Base-by-base conservation (phyloP, 2,797 vertebrate species). In the Mus minutoides region DNA sequence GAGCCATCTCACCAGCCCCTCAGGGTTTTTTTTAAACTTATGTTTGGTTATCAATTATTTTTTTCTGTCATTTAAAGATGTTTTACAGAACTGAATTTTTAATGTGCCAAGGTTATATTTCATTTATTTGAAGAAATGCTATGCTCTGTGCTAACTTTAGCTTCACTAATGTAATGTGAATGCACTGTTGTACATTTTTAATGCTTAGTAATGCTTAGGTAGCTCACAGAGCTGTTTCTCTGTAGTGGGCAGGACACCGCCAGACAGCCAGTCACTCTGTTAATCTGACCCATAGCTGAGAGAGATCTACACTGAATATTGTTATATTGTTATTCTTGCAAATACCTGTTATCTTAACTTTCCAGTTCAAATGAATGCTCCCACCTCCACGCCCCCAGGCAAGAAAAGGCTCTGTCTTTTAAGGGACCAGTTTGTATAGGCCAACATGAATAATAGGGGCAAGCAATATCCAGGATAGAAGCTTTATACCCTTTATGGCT, bases 91-190 rank as follows among this genome's bases (percentile, higher is more conserved):
- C 31, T 80, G 91, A 92, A 73, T 76, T 95, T 91, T 94, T 92
- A 90, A 60, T 40, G 22, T 86, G 73, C 24, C 52, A 83, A 62
- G 26, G 6, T 82, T 96, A 5, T 64, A 49, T 92, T 83, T 95
- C 90, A 79, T 75, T 91, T 87, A 73, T 90, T 87, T 94, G 92
- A 92, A 92, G 71, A 92, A 91, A 78, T 96, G 54, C 43, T 37
- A 5, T 77, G 8, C 29, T 95, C 78, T 19, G 5, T 94, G 46
- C 46, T 78, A 82, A 60, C 67, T 94, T 91, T 40, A 83, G 22
- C 62, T 14, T 92, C 6, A 24, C 73, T 34, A 40, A 40, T 43
- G 37, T 6, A 69, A 24, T 92, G 77, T 78, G 82, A 67, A 69
- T 75, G 19, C 29, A 43, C 37, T 80, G 4, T 34, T 73, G 11